A percentile compares a stretch with the other conserved stretches of the same genome.
These are phyloP conservation scores for Morelia viridis DNA, from an alignment of 2,797 vertebrate species.

Conservation along the genomic window DNA sequence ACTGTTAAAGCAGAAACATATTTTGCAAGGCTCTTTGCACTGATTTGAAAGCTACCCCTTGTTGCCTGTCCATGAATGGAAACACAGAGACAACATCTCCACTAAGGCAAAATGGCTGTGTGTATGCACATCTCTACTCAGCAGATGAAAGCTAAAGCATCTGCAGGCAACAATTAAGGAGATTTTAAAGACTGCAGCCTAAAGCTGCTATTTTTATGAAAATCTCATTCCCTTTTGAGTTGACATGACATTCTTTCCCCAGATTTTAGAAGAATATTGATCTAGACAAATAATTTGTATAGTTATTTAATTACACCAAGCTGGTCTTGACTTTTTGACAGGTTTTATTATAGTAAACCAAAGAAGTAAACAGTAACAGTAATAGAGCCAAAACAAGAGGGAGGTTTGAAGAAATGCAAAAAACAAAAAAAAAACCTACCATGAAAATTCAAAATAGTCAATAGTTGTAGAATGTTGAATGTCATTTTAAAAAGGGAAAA, in stretches of 20 bases:
- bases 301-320: neutral
- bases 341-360: neutral
- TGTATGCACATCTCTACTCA: neutral
- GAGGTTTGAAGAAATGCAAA: neutral
- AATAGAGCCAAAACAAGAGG: neutral
- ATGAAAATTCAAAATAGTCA: neutral
- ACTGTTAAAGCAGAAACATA: neutral
- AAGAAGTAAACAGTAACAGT: neutral
- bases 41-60: neutral
- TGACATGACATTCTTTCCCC: neutral
- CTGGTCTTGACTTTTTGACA: neutral
- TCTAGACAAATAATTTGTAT: neutral
- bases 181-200: neutral
- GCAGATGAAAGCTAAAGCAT: neutral
- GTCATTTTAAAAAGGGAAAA: neutral
- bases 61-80: neutral
- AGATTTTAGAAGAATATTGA: neutral
- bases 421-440: neutral
- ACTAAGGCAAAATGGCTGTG: neutral
- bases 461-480: neutral
- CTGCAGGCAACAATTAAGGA: neutral
- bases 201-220: neutral
- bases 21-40: neutral
- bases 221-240: neutral
- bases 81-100: neutral